phyloP scores from a whole-genome alignment of 1,140 invertebrate species.

The Drosophila saltans region DNA sequence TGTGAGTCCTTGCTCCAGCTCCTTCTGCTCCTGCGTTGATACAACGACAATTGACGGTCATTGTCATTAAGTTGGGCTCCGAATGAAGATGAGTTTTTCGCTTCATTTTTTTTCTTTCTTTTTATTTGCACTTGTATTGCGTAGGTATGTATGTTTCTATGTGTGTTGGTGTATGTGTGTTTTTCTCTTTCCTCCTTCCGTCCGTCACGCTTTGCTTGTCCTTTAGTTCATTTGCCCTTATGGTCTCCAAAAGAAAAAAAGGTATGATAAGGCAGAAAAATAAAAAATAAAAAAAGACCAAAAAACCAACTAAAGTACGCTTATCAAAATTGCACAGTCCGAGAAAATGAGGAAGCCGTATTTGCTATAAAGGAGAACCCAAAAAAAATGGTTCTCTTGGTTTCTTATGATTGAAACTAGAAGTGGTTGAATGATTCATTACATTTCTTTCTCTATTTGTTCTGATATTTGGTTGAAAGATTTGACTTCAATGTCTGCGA shows the following conservation, averaged over 20 bases:
- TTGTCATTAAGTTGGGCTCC: slow-evolving; percentile 70
- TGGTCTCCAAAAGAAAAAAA: slow-evolving; percentile 31
- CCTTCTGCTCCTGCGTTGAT: slow-evolving; percentile 34
- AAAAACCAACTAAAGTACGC: slow-evolving; percentile 9
- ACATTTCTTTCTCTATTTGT: too few relatives aligned
- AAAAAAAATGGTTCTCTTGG: background rate
- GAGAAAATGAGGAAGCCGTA: slow-evolving; percentile 13
- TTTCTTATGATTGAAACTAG: background rate
- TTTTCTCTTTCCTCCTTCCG: slow-evolving; percentile 9
- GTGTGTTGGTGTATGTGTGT: background rate
- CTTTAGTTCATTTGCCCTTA: slow-evolving; percentile 51
- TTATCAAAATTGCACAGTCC: slow-evolving; percentile 20
- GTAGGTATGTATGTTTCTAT: background rate
- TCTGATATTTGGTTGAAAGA: too few relatives aligned
- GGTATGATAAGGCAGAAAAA: slow-evolving; percentile 17
- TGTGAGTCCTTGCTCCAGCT: background rate
- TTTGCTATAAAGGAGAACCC: background rate
- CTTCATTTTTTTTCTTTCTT: slow-evolving; percentile 10
- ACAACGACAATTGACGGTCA: slow-evolving; percentile 73
- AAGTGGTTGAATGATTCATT: too few relatives aligned
- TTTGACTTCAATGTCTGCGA: too few relatives aligned
- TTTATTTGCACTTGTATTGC: slow-evolving; percentile 40
- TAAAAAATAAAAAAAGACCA: background rate
- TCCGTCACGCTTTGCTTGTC: slow-evolving; percentile 49
- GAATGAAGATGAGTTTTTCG: slow-evolving; percentile 76